These are phyloP conservation scores for Pteruthius melanotis DNA, from an alignment of 2,113 vertebrate genomes.

Conservation along the genomic window DNA sequence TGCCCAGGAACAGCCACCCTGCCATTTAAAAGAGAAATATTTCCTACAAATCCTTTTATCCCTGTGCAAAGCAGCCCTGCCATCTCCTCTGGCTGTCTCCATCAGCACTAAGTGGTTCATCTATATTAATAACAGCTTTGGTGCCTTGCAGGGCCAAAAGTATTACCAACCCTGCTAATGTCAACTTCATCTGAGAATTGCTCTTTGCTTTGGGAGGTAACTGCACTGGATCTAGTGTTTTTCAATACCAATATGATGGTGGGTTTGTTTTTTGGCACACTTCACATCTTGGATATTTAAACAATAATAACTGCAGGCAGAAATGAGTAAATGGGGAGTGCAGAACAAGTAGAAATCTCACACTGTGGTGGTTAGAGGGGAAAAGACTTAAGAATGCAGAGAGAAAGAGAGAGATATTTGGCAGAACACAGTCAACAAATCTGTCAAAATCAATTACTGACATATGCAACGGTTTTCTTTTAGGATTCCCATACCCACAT, in stretches of 20 bases:
- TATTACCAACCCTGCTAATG: not conserved
- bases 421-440: not conserved
- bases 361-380: not conserved
- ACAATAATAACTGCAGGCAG: not conserved
- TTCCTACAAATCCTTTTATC: not conserved
- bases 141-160: not conserved
- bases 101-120: not conserved
- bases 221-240: not conserved
- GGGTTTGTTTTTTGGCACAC: not conserved
- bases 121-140: not conserved
- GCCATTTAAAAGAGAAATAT: not conserved
- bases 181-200: not conserved
- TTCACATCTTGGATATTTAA: not conserved
- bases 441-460: not conserved
- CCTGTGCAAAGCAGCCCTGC: not conserved
- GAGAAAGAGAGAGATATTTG: not conserved
- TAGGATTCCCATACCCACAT: not conserved
- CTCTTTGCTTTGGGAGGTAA: not conserved
- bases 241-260: not conserved
- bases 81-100: not conserved
- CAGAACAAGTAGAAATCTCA: not conserved
- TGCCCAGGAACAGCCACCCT: not conserved
- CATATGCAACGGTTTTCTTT: not conserved
- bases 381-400: fast-evolving
- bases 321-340: not conserved